Base-by-base conservation (phyloP, 2,113 vertebrate genomes). In the Bubalus kerabau region DNA sequence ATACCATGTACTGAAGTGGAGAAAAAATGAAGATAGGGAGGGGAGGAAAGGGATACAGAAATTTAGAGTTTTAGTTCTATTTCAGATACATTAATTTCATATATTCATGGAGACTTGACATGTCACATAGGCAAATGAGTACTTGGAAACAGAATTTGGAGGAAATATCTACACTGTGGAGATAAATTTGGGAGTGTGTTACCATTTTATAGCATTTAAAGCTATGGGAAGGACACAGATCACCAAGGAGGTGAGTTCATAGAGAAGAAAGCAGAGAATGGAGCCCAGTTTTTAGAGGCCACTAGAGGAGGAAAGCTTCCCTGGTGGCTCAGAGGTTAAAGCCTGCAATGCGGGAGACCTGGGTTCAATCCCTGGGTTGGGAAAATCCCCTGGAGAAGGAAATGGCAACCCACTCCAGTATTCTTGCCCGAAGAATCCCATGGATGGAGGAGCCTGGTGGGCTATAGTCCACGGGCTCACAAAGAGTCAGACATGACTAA, bases 151-250 rank as follows among this genome's bases (percentile, higher is more conserved):
- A 52, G 52, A 96, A 87, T 16, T 46, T 64, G 80, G 48, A 97
- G 48, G 74, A 92, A 96, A 76, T 46, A 23, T 74, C 46, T 76
- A 15, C 28, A 30, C 54, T 94, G 40, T 10, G 90, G 40, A 94
- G 52, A 76, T 32, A 50, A 76, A 91, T 17, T 95, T 80, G 40
- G 54, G 57, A 80, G 32, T 83, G 11, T 88, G 83, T 15, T 52
- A 91, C 50, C n/a, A 81, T 81, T 94, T 94, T 74, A 57, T 32
- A 89, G 28, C 71, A 82, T 46, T 97, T 90, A 84, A 88, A 93
- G 46, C 14, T 81, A 85, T 19, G 21, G 17, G 6, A 57, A 87
- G 50, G 40, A 48, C 76, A 90, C 50, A 94, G 21, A 89, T 64
- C 59, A 81, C 24, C 19, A 90, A 89, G 71, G 71, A 83, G 54